These are phyloP conservation scores for Stylophora pistillata DNA, from an alignment of 64 coral and sea anemone genomes.

Conservation along the genomic window DNA sequence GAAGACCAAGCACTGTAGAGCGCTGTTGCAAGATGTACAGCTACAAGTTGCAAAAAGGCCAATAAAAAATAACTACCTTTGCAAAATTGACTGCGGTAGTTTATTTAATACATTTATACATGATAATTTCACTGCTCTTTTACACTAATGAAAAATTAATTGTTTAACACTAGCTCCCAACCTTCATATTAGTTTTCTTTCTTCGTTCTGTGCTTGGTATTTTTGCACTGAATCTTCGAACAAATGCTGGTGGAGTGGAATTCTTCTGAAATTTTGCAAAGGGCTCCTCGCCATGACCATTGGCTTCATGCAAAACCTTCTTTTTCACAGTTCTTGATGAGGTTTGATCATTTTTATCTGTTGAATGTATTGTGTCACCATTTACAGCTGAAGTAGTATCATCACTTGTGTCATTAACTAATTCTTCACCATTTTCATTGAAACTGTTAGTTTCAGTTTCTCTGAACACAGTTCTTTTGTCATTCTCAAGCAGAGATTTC, in stretches of 20 bases:
- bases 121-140: too few relatives aligned
- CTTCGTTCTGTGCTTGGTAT: constrained; percentile 42
- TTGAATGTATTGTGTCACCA: background rate
- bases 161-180: too few relatives aligned
- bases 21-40: too few relatives aligned
- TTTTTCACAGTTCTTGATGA: background rate
- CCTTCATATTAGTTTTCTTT: background rate
- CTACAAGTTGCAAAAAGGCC: too few relatives aligned
- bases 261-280: constrained; percentile 75
- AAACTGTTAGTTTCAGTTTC: too few relatives aligned
- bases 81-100: too few relatives aligned
- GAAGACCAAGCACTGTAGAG: too few relatives aligned
- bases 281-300: background rate
- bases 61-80: too few relatives aligned
- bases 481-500: background rate
- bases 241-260: constrained; percentile 61
- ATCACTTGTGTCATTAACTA: background rate
- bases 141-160: too few relatives aligned
- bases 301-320: background rate
- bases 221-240: constrained; percentile 41
- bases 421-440: too few relatives aligned
- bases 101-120: too few relatives aligned
- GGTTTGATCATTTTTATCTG: background rate
- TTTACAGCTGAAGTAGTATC: background rate
- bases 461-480: background rate